Base-by-base conservation (phyloP, 2,113 vertebrate species). In the Psittacara wagleri region DNA sequence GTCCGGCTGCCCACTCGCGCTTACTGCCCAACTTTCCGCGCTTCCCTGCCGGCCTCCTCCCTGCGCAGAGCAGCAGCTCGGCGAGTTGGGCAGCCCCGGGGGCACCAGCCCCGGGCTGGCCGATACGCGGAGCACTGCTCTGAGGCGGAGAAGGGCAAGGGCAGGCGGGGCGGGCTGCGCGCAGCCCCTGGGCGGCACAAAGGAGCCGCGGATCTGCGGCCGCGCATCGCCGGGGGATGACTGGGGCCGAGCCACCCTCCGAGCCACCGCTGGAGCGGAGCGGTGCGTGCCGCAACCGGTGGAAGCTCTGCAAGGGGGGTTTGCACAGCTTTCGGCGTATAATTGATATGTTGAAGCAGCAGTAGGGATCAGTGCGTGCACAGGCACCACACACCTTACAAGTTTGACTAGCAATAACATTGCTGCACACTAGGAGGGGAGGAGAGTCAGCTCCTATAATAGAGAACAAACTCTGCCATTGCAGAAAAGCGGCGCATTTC, bases 401-500 rank as follows among this genome's bases (percentile, higher is more conserved):
- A 98, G 95, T 98, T 97, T 95, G 94, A 86, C 86, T 92, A 57
- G 94, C 88, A 96, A 69, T 94, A 94, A 92, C 93, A 88, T 82
- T 62, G 93, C 88, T 70, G 90, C 95, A 94, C 95, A 92, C 96
- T 88, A 92, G 89, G 93, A 97, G 95, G 93, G 88, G 95, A 96
- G 96, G 93, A 97, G 97, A 97, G 95, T 79, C 96, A 73, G 93
- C 90, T 97, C 92, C 94, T 90, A 82, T 66, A 92, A 97, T 82
- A 94, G 94, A 59, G 88, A 94, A 87, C 96, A 94, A 98, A 98
- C 98, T 98, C 97, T 95, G 86, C 76, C 94, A 27, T 74, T 57
- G 94, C 97, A 97, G 97, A 97, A 98, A 98, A 97, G 95, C 90
- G 78, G 83, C 95, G 88, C 82, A 29, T 95, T 77, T 59, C 74